Evolutionary conservation across 2,797 vertebrate genomes (phyloP).

Genomic region (Bradypodion ventrale): DNA sequence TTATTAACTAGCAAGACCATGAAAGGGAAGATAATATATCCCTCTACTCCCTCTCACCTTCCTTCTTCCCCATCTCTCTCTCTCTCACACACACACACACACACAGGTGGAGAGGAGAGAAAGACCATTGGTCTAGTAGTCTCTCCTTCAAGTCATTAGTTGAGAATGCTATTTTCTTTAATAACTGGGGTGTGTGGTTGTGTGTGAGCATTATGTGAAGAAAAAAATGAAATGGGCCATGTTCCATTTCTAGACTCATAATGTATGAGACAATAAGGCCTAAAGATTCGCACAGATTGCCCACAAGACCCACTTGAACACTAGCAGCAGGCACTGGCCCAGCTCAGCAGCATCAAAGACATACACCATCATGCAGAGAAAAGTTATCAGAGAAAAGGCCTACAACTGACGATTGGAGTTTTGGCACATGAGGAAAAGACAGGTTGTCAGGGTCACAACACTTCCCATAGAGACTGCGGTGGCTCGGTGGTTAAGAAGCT

Average conservation of each 20-base stretch:
- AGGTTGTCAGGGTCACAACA: too few species aligned
- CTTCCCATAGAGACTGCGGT: too few species aligned
- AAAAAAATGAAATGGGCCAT: background rate
- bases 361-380: background rate
- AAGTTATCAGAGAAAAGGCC: background rate
- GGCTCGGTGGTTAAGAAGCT: too few species aligned
- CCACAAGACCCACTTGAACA: background rate
- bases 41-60: background rate
- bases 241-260: background rate
- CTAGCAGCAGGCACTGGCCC: background rate
- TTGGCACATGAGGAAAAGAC: background rate
- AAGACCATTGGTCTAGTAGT: background rate
- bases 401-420: background rate
- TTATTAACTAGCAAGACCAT: background rate
- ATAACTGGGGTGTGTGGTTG: background rate
- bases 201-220: background rate
- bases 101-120: too few species aligned
- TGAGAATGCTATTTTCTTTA: background rate
- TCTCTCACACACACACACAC: background rate
- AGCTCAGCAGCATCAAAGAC: background rate
- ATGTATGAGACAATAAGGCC: background rate
- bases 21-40: constrained; percentile 8
- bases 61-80: background rate
- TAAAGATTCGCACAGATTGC: background rate
- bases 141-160: background rate